phyloP scores from a whole-genome alignment of 2,797 vertebrate genomes.

The Lepilemur ruficaudatus region DNA sequence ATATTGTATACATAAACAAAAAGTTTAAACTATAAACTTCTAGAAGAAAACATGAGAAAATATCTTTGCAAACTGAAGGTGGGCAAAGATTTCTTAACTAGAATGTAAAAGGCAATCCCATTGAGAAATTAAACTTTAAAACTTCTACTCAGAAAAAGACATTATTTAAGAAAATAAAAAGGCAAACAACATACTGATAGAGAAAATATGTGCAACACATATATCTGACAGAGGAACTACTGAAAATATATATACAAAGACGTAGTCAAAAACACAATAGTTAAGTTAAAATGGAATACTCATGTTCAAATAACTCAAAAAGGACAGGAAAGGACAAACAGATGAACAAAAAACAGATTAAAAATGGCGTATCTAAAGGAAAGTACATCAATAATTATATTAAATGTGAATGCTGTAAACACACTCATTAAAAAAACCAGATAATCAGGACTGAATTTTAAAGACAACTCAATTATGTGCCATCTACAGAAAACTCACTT shows the following conservation, averaged over 20 bases:
- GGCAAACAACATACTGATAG: not conserved
- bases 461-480: not conserved
- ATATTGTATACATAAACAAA: not conserved
- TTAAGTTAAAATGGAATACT: not conserved
- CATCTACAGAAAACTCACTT: not conserved
- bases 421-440: not conserved
- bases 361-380: not conserved
- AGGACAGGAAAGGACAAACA: not conserved
- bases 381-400: not conserved
- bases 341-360: not conserved
- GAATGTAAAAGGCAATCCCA: not conserved
- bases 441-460: not conserved
- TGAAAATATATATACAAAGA: not conserved
- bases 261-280: not conserved
- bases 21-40: not conserved
- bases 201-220: not conserved
- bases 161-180: conserved; percentile 3
- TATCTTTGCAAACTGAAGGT: not conserved
- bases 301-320: conserved; percentile 12
- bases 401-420: not conserved
- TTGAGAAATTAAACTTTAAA: conserved; percentile 7
- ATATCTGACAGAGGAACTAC: not conserved
- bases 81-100: conserved; percentile 18
- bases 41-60: not conserved
- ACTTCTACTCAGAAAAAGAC: not conserved